Percentiles rank a stretch among this genome's conserved stretches.
Conservation (phyloP, 2,113 vertebrate species). For the Baryphthengus martii region DNA sequence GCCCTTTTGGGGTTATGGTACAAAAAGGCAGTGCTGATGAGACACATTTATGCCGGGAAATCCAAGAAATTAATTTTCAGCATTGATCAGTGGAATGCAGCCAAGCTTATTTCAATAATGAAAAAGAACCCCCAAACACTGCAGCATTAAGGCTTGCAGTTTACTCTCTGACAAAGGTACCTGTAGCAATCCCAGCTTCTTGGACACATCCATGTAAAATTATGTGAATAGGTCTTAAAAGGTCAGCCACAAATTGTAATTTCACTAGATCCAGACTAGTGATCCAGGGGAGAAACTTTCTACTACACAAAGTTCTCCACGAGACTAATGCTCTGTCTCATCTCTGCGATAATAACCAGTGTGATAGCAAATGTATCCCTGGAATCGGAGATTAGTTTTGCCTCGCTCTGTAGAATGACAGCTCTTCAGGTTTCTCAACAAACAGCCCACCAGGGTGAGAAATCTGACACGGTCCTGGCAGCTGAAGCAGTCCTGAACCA, state of each 20-base stretch:
- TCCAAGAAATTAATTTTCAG: conserved; percentile 64
- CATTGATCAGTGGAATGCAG: conserved; percentile 54
- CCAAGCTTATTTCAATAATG: conserved; percentile 47
- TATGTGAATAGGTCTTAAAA: background rate
- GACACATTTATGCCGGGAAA: conserved; percentile 40
- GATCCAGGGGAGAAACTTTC: background rate
- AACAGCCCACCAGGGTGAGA: background rate
- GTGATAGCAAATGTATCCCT: background rate
- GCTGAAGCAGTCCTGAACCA: background rate
- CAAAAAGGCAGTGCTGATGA: conserved; percentile 51
- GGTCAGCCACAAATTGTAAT: background rate
- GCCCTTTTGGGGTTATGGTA: background rate
- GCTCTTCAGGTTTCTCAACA: background rate
- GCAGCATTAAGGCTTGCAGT: background rate
- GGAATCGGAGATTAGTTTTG: background rate
- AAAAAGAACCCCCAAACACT: background rate
- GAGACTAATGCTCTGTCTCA: background rate
- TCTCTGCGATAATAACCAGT: background rate
- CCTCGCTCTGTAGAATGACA: background rate
- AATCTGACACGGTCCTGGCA: background rate
- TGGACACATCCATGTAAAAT: background rate
- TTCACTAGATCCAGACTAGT: background rate
- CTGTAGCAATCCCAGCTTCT: background rate
- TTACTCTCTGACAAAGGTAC: background rate
- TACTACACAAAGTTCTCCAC: background rate